Percentiles rank a stretch among this genome's conserved stretches.
These are phyloP conservation scores for Xestia xanthographa DNA, from an alignment of 2,888 invertebrate species.

Conservation along the genomic window DNA sequence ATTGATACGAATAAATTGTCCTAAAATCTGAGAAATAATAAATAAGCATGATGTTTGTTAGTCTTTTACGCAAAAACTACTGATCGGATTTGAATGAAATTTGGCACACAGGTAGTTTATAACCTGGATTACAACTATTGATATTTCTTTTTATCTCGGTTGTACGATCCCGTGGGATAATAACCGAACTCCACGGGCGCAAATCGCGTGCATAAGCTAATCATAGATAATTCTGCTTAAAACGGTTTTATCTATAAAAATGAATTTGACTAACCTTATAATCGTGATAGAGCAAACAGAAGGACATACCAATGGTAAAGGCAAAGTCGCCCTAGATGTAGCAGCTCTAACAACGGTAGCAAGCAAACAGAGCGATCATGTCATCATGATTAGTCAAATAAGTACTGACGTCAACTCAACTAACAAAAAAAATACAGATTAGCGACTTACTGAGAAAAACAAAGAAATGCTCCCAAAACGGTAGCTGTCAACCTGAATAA, in stretches of 20 bases:
- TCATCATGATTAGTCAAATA: slow-evolving; percentile 57
- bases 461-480: slow-evolving; percentile 80
- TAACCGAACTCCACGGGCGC: no score
- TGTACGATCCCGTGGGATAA: no score
- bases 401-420: slow-evolving; percentile 55
- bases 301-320: background rate
- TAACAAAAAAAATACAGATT: slow-evolving; percentile 77
- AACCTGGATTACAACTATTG: no score
- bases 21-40: background rate
- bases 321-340: background rate
- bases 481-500: slow-evolving; percentile 80
- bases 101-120: no score
- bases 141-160: no score
- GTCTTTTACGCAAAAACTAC: no score
- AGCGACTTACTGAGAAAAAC: slow-evolving; percentile 81
- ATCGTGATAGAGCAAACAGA: background rate
- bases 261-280: background rate
- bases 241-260: background rate
- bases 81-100: no score
- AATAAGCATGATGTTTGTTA: background rate
- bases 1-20: slow-evolving; percentile 28
- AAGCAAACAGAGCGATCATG: slow-evolving; percentile 54
- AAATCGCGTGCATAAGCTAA: no score
- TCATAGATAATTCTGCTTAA: background rate
- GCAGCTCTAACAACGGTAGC: slow-evolving; percentile 41